Evolutionary conservation across 2,888 invertebrate species (phyloP).

Genomic region (Pyrgus malvae): DNA sequence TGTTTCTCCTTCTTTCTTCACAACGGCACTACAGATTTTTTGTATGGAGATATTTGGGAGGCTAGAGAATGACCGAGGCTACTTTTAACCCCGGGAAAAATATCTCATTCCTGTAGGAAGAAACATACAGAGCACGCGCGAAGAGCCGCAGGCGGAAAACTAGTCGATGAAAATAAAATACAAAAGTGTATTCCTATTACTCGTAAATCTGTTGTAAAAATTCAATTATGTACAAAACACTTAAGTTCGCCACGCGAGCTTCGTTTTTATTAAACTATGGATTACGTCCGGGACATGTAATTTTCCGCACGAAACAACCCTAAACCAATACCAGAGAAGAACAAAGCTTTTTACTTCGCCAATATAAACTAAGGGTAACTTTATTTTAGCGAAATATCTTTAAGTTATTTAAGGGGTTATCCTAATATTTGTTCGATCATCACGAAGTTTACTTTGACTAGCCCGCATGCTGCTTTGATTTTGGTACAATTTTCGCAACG

Average conservation of each 20-base stretch:
- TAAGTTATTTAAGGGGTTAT: not conserved
- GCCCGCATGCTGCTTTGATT: not conserved
- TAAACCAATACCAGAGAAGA: conserved; percentile 13
- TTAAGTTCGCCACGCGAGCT: conserved; percentile 5
- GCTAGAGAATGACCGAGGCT: too few relatives aligned
- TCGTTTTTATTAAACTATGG: conserved; percentile 10
- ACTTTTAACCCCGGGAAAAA: too few relatives aligned
- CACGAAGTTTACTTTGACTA: not conserved
- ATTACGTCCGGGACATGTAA: conserved; percentile 12
- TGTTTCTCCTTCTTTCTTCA: too few relatives aligned
- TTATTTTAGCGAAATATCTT: conserved; percentile 8
- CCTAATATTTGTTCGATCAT: conserved; percentile 1
- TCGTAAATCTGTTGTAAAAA: not conserved
- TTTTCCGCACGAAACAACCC: conserved; percentile 17
- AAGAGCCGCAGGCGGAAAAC: too few relatives aligned
- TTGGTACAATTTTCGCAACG: too few relatives aligned
- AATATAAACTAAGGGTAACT: conserved; percentile 11
- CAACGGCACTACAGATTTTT: too few relatives aligned
- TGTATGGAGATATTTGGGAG: too few relatives aligned
- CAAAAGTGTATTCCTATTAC: not conserved
- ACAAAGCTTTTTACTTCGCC: conserved; percentile 6
- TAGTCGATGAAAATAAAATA: too few relatives aligned
- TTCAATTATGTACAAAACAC: not conserved
- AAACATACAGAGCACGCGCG: too few relatives aligned
- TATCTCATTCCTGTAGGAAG: too few relatives aligned